These are phyloP conservation scores for Oscheius sp. DNA, from an alignment of 2,888 invertebrate species.

Conservation along the genomic window DNA sequence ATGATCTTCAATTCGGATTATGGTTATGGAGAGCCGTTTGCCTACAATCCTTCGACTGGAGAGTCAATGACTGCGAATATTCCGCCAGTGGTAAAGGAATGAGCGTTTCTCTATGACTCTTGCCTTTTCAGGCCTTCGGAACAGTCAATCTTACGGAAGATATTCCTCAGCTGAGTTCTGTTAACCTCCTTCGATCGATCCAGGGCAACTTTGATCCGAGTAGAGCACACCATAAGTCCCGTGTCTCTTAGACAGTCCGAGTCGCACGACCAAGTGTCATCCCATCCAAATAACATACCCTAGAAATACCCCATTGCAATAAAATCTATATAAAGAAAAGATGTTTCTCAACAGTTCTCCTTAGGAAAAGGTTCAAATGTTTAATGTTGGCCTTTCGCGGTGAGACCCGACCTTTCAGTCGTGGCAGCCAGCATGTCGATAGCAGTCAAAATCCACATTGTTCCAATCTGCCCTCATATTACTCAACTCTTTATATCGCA, in stretches of 20 bases:
- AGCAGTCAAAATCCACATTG: slow-evolving; percentile 17
- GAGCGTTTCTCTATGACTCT: too few relatives aligned
- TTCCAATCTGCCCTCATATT: not conserved
- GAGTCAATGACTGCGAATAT: not conserved
- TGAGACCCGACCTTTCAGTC: slow-evolving; percentile 14
- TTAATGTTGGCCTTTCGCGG: not conserved
- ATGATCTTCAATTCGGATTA: slow-evolving; percentile 5
- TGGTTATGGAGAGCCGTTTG: slow-evolving; percentile 24
- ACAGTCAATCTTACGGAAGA: too few relatives aligned
- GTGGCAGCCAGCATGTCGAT: slow-evolving; percentile 30
- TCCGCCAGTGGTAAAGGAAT: not conserved
- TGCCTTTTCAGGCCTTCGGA: too few relatives aligned
- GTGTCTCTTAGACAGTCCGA: too few relatives aligned
- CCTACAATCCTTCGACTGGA: slow-evolving; percentile 9
- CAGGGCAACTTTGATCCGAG: too few relatives aligned
- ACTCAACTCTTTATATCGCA: not conserved
- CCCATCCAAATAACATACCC: too few relatives aligned
- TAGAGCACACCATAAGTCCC: too few relatives aligned
- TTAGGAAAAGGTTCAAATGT: not conserved
- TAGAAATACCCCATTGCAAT: too few relatives aligned
- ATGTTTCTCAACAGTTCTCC: not conserved
- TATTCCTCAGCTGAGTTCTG: too few relatives aligned
- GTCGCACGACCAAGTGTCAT: too few relatives aligned
- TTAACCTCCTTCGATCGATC: too few relatives aligned
- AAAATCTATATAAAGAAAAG: too few relatives aligned